Conservation (phyloP, 2,113 vertebrate genomes). For the Panurus biarmicus region DNA sequence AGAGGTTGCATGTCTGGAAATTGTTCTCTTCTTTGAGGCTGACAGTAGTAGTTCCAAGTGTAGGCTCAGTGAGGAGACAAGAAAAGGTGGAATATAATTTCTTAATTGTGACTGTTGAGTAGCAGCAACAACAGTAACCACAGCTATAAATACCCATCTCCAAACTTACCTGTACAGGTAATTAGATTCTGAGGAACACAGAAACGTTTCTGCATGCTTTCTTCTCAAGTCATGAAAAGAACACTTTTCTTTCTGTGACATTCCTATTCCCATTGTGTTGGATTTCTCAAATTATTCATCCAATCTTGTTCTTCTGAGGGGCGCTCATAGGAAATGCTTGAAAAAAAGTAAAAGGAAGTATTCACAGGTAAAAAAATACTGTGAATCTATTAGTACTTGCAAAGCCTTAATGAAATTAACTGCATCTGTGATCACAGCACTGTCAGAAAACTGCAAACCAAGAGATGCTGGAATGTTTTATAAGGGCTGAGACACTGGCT, state of each 20-base stretch:
- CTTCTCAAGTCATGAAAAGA: not conserved
- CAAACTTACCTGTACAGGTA: not conserved
- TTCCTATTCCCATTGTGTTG: not conserved
- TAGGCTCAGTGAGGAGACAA: not conserved
- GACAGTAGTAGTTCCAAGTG: not conserved
- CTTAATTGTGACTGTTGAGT: not conserved
- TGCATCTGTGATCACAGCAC: not conserved
- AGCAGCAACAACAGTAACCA: not conserved
- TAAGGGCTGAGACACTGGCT: not conserved
- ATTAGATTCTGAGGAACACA: not conserved
- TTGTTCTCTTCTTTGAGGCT: not conserved
- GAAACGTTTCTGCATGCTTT: not conserved
- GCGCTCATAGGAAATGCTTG: not conserved
- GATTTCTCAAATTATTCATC: not conserved
- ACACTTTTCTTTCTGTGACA: not conserved
- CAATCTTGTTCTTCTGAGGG: not conserved
- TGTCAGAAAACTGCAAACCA: not conserved
- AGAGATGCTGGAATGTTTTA: not conserved
- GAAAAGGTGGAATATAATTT: not conserved
- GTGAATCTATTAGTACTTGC: not conserved
- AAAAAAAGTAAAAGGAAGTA: not conserved
- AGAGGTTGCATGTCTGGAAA: not conserved
- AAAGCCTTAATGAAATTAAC: not conserved
- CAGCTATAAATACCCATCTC: not conserved
- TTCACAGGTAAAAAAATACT: not conserved